phyloP scores from a whole-genome alignment of 92 coral and sea anemone genomes.

The Phenganax marumi region DNA sequence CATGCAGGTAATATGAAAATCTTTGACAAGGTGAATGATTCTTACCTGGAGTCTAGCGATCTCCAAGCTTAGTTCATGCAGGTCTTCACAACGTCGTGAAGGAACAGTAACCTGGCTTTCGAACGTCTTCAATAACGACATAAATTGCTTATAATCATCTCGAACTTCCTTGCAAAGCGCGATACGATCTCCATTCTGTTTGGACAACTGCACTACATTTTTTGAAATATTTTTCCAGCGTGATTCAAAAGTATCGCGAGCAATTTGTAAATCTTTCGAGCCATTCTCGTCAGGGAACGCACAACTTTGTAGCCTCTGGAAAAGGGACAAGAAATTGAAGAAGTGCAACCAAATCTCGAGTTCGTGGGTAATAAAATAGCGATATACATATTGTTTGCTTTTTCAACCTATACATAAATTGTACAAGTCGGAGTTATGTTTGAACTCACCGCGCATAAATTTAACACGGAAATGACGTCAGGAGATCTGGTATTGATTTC shows the following conservation, averaged over 20 bases:
- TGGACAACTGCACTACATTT: constrained; percentile 63
- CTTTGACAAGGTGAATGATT: not conserved
- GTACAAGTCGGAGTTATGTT: too few relatives aligned
- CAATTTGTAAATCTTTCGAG: constrained; percentile 64
- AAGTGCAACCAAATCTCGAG: not conserved
- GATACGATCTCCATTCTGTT: constrained; percentile 84
- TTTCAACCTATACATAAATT: too few relatives aligned
- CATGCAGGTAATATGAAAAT: too few relatives aligned
- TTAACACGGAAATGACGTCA: constrained; percentile 82
- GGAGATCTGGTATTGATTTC: constrained; percentile 79
- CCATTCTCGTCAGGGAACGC: constrained; percentile 81
- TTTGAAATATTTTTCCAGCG: constrained; percentile 87
- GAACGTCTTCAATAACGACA: constrained; percentile 70
- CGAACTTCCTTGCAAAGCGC: constrained; percentile 80
- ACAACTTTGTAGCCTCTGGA: constrained; percentile 82
- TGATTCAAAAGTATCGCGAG: constrained; percentile 87
- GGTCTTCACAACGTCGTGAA: constrained; percentile 30
- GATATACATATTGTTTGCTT: not conserved
- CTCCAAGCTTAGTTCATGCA: constrained; percentile 39
- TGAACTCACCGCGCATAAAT: constrained; percentile 76
- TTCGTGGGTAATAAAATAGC: not conserved
- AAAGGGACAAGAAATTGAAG: not conserved
- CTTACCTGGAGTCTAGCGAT: constrained; percentile 41
- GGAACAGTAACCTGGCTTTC: constrained; percentile 54
- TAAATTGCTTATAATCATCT: constrained; percentile 85